Evolutionary conservation across 2,113 vertebrate species (phyloP), one percentile per base, ranked within the genome.

Genomic region (Butorides virescens): DNA sequence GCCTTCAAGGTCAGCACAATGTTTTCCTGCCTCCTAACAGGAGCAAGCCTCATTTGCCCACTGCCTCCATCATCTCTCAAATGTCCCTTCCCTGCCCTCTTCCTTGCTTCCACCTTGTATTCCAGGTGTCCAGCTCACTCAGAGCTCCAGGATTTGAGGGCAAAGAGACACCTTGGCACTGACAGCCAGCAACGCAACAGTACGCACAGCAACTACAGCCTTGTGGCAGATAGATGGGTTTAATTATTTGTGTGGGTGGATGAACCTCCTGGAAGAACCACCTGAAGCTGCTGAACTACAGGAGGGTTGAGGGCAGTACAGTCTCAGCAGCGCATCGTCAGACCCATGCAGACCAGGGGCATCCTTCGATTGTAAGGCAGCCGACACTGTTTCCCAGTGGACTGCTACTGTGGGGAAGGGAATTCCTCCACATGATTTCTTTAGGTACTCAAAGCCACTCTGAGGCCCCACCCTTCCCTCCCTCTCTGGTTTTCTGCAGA

Each of bases 31-130:
- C 56, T 90, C 30, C 3, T 27, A 58, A 71, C 0, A 2, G 30
- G 3, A 89, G 34, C 26, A 89, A 67, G 63, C 10, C 17, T 75
- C 0, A 0, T 36, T 63, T 0, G 1, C 15, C 22, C 9, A 1
- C 29, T 61, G 34, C 19, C 55, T 88, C 78, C 5, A 5, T 36
- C 30, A 63, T 19, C 52, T 73, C 53, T 62, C 29, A 62, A 46
- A 58, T 6, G 21, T 26, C 56, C 29, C 34, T 74, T 93, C 46
- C 37, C 59, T 53, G 32, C 44, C 7, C 23, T 74, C 36, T 29
- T 58, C 29, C 5, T 15, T 74, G 55, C 37, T 70, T 68, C 36
- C 44, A 46, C 53, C 37, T 80, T 2, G 0, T 76, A 92, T 83
- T 93, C 73, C 52, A 77, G 30, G 16, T 36, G 53, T 39, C 39